A percentile compares a stretch with the other conserved stretches of the same genome.
Conservation (phyloP, 2,888 invertebrate species). For the Peribatodes rhomboidaria region DNA sequence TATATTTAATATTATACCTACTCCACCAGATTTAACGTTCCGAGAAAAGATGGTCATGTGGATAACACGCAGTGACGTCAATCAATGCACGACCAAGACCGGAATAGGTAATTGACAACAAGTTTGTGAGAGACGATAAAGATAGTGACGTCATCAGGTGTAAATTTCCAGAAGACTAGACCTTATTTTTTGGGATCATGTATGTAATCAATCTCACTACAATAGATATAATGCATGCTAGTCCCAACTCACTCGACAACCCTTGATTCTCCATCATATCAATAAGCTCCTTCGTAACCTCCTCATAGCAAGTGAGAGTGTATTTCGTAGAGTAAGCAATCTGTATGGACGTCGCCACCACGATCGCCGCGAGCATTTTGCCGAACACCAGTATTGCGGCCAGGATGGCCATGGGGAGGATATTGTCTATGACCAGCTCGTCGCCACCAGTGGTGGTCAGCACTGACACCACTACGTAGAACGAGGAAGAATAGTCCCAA, state of each 20-base stretch:
- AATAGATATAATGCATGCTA: background rate
- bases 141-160: too few relatives aligned
- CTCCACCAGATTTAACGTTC: too few relatives aligned
- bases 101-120: too few relatives aligned
- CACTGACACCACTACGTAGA: slow-evolving; percentile 70
- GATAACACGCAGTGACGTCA: too few relatives aligned
- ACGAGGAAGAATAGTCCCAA: slow-evolving; percentile 77
- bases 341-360: slow-evolving; percentile 75
- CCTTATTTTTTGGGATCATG: too few relatives aligned
- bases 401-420: slow-evolving; percentile 65
- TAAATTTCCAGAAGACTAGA: too few relatives aligned
- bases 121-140: too few relatives aligned
- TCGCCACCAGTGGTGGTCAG: slow-evolving; percentile 75
- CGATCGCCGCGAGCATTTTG: slow-evolving; percentile 75
- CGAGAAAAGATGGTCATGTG: too few relatives aligned
- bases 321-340: slow-evolving; percentile 73
- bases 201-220: too few relatives aligned
- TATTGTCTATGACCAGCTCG: slow-evolving; percentile 65
- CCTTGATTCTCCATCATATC: slow-evolving; percentile 79
- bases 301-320: slow-evolving; percentile 73
- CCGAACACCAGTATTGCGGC: slow-evolving; percentile 68
- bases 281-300: slow-evolving; percentile 67
- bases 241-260: slow-evolving; percentile 66
- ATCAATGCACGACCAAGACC: too few relatives aligned
- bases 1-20: background rate